Conservation (phyloP, 2,797 vertebrate species). For the Hippocampus kuda region DNA sequence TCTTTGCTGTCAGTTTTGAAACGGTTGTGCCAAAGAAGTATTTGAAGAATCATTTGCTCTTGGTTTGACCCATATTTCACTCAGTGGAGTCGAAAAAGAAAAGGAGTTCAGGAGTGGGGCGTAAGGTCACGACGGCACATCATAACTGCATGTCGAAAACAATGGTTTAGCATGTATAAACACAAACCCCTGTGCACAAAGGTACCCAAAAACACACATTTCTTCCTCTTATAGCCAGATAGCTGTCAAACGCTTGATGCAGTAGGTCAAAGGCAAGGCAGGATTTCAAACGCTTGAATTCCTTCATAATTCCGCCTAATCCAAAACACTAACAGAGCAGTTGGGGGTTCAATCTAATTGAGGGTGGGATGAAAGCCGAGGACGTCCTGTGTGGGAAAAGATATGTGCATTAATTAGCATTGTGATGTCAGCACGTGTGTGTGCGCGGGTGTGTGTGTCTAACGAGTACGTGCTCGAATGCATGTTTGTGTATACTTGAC, state of each 20-base stretch:
- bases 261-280: constrained; percentile 49
- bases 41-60: constrained; percentile 10
- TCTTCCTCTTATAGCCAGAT: constrained; percentile 19
- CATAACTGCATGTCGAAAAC: no score
- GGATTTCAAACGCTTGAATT: constrained; percentile 51
- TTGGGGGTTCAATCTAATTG: constrained; percentile 55
- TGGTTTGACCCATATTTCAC: constrained; percentile 13
- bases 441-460: constrained; percentile 1
- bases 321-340: constrained; percentile 53
- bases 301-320: constrained; percentile 57
- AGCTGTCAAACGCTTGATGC: constrained; percentile 40
- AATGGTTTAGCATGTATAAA: not conserved
- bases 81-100: constrained; percentile 3
- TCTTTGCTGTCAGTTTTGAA: constrained; percentile 5
- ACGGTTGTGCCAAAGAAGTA: not conserved
- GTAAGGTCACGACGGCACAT: constrained; percentile 7
- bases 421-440: constrained; percentile 26
- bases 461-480: not conserved
- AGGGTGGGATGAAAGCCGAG: constrained; percentile 55
- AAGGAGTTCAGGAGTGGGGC: constrained; percentile 5
- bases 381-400: constrained; percentile 51
- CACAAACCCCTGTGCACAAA: not conserved
- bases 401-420: constrained; percentile 62
- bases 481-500: constrained; percentile 18
- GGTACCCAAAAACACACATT: constrained; percentile 16